These are phyloP conservation scores for Poeciliopsis gracilis DNA, from an alignment of 2,797 vertebrate genomes.

Conservation along the genomic window DNA sequence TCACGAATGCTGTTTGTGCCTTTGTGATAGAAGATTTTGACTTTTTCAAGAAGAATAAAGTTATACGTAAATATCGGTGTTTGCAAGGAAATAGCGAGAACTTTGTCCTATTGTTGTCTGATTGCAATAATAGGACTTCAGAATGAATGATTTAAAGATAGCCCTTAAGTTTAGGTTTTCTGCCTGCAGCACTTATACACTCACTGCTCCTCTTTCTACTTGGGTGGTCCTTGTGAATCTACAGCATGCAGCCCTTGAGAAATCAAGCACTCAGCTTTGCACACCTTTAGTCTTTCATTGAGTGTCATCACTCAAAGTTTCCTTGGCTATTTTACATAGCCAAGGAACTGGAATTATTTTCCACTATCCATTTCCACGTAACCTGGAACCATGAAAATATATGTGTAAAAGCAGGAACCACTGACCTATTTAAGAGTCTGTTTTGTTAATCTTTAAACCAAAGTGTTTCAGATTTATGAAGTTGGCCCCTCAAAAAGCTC, in stretches of 20 bases:
- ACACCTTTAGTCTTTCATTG: slow-evolving; percentile 21
- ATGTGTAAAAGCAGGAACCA: background rate
- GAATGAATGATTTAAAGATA: slow-evolving; percentile 17
- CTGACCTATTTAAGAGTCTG: slow-evolving; percentile 24
- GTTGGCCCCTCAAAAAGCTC: slow-evolving; percentile 27
- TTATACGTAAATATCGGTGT: background rate
- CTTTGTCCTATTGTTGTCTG: background rate
- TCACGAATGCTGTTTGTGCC: background rate
- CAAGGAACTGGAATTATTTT: background rate
- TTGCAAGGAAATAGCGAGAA: background rate
- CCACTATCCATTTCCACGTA: background rate
- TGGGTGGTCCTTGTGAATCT: slow-evolving; percentile 52
- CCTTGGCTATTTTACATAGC: background rate
- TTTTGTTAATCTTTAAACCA: slow-evolving; percentile 33
- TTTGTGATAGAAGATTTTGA: background rate
- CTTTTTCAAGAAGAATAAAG: background rate
- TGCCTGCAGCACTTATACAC: background rate
- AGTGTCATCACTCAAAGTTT: slow-evolving; percentile 39
- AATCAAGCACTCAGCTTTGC: slow-evolving; percentile 16
- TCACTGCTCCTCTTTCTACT: slow-evolving; percentile 9
- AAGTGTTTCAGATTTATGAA: slow-evolving; percentile 24
- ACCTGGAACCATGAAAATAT: background rate
- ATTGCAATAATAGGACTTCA: background rate
- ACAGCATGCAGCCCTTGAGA: slow-evolving; percentile 14
- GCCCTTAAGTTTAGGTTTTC: background rate